Percentiles rank a stretch among this genome's conserved stretches.
Evolutionary conservation across 1,140 invertebrate species (phyloP).

Genomic region (Drosophila serrata): DNA sequence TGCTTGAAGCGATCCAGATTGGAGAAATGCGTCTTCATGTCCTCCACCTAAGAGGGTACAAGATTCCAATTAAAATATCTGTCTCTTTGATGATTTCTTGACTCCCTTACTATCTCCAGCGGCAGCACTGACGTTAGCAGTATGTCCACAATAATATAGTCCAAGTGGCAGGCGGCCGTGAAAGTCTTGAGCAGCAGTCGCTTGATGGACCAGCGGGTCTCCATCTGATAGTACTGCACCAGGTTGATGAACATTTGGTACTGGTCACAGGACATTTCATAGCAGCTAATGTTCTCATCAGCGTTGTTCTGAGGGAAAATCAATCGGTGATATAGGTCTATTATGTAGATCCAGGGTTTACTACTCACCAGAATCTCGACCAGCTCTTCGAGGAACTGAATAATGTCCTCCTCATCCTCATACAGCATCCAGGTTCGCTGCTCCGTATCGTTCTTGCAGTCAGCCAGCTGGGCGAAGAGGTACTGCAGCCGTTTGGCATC

Average conservation of each 20-base stretch:
- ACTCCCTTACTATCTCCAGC: constrained; percentile 91
- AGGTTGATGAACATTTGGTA: constrained; percentile 92
- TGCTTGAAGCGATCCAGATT: constrained; percentile 83
- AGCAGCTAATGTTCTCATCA: constrained; percentile 92
- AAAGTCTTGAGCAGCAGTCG: constrained; percentile 93
- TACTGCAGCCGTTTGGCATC: constrained; percentile 92
- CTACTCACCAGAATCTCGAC: constrained; percentile 92
- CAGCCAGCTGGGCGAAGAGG: constrained; percentile 92
- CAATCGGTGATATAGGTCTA: neutral
- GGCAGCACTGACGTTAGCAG: constrained; percentile 94
- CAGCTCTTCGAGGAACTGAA: constrained; percentile 93
- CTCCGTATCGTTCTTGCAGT: constrained; percentile 96
- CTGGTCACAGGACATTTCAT: constrained; percentile 91
- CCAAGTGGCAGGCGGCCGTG: constrained; percentile 93
- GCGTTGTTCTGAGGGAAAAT: constrained; percentile 90
- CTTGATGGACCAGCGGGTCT: constrained; percentile 93
- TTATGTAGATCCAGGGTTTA: neutral
- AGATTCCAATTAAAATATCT: neutral
- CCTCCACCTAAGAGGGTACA: constrained; percentile 66
- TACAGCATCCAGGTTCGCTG: constrained; percentile 97
- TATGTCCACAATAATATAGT: constrained; percentile 91
- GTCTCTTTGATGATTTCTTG: neutral
- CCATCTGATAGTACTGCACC: constrained; percentile 97
- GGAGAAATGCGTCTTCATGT: constrained; percentile 82
- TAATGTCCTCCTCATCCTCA: constrained; percentile 95